Evolutionary conservation across 2,888 invertebrate genomes (phyloP).

Genomic region (Rapana venosa): DNA sequence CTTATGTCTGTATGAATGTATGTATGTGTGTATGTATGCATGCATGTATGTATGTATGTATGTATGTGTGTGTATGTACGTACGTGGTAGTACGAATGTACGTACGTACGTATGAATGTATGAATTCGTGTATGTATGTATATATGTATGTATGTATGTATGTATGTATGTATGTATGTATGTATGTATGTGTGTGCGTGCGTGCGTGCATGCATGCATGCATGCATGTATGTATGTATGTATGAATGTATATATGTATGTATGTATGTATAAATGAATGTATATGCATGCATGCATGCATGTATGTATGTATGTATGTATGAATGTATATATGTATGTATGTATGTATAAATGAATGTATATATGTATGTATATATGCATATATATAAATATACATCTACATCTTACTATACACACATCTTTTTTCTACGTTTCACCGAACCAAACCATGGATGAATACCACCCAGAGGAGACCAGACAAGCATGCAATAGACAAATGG

Average conservation of each 20-base stretch:
- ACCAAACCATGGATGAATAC: neutral
- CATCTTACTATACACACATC: neutral
- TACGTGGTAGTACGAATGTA: neutral
- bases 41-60: neutral
- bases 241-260: neutral
- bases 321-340: neutral
- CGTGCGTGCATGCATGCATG: neutral
- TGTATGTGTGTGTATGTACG: neutral
- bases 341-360: neutral
- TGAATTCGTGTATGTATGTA: neutral
- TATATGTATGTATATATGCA: neutral
- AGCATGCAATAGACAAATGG: constrained; percentile 7
- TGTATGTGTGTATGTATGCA: neutral
- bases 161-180: neutral
- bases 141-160: constrained; percentile 11
- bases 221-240: neutral
- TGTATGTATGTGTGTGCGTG: constrained; percentile 14
- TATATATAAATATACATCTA: neutral
- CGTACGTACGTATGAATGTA: neutral
- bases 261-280: neutral
- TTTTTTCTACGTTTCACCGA: neutral
- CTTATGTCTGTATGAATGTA: neutral
- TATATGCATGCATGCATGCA: neutral
- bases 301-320: neutral
- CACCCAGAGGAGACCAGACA: neutral